Evolutionary conservation across 2,113 vertebrate species (phyloP).

Genomic region (Cariama cristata): DNA sequence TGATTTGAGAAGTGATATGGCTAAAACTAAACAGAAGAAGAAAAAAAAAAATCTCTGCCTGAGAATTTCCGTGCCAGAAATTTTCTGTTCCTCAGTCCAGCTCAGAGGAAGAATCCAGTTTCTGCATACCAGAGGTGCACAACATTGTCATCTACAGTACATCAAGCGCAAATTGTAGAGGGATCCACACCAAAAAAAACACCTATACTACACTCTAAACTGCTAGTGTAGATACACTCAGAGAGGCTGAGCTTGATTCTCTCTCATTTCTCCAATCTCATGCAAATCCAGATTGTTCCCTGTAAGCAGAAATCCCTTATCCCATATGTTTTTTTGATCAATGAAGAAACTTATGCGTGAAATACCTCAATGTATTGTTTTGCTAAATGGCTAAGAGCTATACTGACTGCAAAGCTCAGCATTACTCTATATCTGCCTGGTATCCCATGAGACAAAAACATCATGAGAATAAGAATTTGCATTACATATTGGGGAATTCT

Average conservation of each 20-base stretch:
- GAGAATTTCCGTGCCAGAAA: not conserved
- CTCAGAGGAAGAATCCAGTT: not conserved
- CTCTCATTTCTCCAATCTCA: not conserved
- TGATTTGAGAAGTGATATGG: not conserved
- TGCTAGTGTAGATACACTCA: not conserved
- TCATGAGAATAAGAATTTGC: not conserved
- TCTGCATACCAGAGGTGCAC: not conserved
- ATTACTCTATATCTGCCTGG: not conserved
- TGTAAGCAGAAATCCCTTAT: not conserved
- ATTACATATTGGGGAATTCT: not conserved
- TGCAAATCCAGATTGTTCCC: not conserved
- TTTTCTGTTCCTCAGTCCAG: not conserved
- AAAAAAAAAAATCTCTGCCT: not conserved
- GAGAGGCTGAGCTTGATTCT: not conserved
- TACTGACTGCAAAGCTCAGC: not conserved
- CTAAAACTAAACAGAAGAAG: not conserved
- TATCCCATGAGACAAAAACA: not conserved
- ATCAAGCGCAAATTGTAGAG: not conserved
- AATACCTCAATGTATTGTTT: not conserved
- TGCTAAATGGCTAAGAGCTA: not conserved
- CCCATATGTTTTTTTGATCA: not conserved
- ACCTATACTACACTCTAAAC: not conserved
- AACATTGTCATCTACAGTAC: not conserved
- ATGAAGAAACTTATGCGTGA: not conserved
- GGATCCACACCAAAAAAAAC: not conserved